Percentiles rank a stretch among this genome's conserved stretches.
Evolutionary conservation across 1,140 invertebrate genomes (phyloP).

Genomic region (Diabrotica undecimpunctata): DNA sequence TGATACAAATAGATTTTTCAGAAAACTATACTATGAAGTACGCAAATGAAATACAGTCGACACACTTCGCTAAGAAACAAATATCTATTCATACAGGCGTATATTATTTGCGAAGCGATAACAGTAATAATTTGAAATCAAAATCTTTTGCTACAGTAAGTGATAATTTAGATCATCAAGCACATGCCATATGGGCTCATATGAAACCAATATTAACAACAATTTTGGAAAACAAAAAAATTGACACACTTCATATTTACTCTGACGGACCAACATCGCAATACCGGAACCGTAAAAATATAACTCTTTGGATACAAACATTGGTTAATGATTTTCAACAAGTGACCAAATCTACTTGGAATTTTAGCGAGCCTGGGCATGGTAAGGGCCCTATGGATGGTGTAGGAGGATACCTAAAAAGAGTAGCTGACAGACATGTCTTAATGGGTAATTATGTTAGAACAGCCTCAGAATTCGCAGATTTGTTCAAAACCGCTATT

Average conservation of each 20-base stretch:
- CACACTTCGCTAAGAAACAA: too few species aligned
- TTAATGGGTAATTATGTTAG: slow-evolving; percentile 47
- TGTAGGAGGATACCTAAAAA: neutral
- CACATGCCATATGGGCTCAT: too few species aligned
- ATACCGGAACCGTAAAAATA: slow-evolving; percentile 38
- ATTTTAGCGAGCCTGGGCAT: slow-evolving; percentile 44
- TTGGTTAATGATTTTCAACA: slow-evolving; percentile 12
- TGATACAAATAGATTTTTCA: too few species aligned
- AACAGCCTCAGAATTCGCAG: slow-evolving; percentile 48
- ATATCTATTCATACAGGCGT: too few species aligned
- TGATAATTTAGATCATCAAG: slow-evolving; percentile 21
- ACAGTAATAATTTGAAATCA: slow-evolving; percentile 27
- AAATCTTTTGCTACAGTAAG: slow-evolving; percentile 43
- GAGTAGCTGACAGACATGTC: neutral
- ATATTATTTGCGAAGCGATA: slow-evolving; percentile 22
- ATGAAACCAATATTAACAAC: slow-evolving; percentile 4
- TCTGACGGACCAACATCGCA: slow-evolving; percentile 40
- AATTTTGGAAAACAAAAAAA: slow-evolving; percentile 27
- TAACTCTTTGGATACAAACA: slow-evolving; percentile 35
- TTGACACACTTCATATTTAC: slow-evolving; percentile 34
- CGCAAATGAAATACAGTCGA: too few species aligned
- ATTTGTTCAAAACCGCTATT: slow-evolving; percentile 41
- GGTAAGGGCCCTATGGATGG: neutral
- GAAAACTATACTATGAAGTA: too few species aligned
- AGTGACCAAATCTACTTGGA: slow-evolving; percentile 43